Conservation (phyloP, 2,888 invertebrate genomes). For the Eupithecia inturbata region DNA sequence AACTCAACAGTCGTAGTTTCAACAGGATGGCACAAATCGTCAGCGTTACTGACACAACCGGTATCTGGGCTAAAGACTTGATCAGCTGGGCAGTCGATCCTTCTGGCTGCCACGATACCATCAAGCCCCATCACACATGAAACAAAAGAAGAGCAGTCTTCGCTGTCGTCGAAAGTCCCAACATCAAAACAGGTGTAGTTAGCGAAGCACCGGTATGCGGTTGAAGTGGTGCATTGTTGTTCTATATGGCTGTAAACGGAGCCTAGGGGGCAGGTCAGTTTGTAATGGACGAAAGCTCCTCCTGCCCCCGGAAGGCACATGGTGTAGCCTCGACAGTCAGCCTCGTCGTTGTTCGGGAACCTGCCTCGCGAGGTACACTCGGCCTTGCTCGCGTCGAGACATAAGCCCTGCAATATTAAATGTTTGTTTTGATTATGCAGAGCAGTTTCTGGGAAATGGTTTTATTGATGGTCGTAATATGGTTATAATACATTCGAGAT, state of each 20-base stretch:
- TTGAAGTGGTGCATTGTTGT: slow-evolving; percentile 68
- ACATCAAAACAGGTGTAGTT: slow-evolving; percentile 58
- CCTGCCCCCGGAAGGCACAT: slow-evolving; percentile 62
- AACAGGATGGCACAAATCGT: slow-evolving; percentile 50
- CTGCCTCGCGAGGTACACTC: slow-evolving; percentile 65
- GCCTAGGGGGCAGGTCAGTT: slow-evolving; percentile 67
- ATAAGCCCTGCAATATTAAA: slow-evolving; percentile 64
- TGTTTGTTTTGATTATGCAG: slow-evolving; percentile 45
- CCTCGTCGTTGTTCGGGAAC: slow-evolving; percentile 64
- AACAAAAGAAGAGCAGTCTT: slow-evolving; percentile 61
- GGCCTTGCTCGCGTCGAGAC: slow-evolving; percentile 53
- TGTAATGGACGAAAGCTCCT: slow-evolving; percentile 62
- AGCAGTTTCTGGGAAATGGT: slow-evolving; percentile 25
- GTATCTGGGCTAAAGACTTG: slow-evolving; percentile 55
- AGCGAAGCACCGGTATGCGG: slow-evolving; percentile 65
- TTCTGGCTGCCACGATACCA: slow-evolving; percentile 61
- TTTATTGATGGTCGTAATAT: slow-evolving; percentile 1
- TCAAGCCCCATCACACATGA: slow-evolving; percentile 63
- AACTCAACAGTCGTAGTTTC: slow-evolving; percentile 11
- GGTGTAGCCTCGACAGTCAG: slow-evolving; percentile 70
- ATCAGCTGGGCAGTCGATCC: slow-evolving; percentile 58
- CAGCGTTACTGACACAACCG: slow-evolving; percentile 58
- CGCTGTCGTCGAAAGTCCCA: slow-evolving; percentile 55
- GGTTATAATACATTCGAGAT: neutral
- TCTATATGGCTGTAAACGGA: slow-evolving; percentile 70